A percentile compares a stretch with the other conserved stretches of the same genome.
Evolutionary conservation across 2,888 invertebrate genomes (phyloP).

Genomic region (Gnatocerus cornutus): DNA sequence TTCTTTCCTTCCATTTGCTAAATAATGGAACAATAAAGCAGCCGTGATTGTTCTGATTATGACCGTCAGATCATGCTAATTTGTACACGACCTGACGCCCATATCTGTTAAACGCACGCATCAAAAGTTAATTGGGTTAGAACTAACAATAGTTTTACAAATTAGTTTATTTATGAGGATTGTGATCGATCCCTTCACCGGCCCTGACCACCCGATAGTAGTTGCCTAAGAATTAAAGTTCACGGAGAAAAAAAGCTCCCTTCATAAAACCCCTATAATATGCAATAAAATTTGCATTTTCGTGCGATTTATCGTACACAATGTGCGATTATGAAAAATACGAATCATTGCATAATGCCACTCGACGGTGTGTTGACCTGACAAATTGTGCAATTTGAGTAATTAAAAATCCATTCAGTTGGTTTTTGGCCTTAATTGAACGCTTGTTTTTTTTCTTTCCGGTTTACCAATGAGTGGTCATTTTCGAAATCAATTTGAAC

Average conservation of each 20-base stretch:
- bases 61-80: slow-evolving; percentile 29
- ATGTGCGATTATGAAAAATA: slow-evolving; percentile 21
- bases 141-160: slow-evolving; percentile 36
- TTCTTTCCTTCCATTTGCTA: neutral
- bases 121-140: slow-evolving; percentile 35
- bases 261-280: slow-evolving; percentile 3
- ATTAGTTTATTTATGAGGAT: slow-evolving; percentile 35
- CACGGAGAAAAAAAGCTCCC: slow-evolving; percentile 13
- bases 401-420: slow-evolving; percentile 17
- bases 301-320: slow-evolving; percentile 17
- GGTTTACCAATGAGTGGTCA: slow-evolving; percentile 12
- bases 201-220: slow-evolving; percentile 30
- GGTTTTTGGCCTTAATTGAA: slow-evolving; percentile 15
- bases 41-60: slow-evolving; percentile 19
- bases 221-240: slow-evolving; percentile 26
- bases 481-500: slow-evolving; percentile 11
- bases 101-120: slow-evolving; percentile 19
- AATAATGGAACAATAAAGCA: slow-evolving; percentile 13
- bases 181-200: slow-evolving; percentile 38
- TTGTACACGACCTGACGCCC: slow-evolving; percentile 20
- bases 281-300: slow-evolving; percentile 31
- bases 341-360: slow-evolving; percentile 14
- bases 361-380: slow-evolving; percentile 20
- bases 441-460: slow-evolving; percentile 12
- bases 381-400: slow-evolving; percentile 22